phyloP scores from a whole-genome alignment of 2,888 invertebrate genomes.

The Cartodere bifasciata region DNA sequence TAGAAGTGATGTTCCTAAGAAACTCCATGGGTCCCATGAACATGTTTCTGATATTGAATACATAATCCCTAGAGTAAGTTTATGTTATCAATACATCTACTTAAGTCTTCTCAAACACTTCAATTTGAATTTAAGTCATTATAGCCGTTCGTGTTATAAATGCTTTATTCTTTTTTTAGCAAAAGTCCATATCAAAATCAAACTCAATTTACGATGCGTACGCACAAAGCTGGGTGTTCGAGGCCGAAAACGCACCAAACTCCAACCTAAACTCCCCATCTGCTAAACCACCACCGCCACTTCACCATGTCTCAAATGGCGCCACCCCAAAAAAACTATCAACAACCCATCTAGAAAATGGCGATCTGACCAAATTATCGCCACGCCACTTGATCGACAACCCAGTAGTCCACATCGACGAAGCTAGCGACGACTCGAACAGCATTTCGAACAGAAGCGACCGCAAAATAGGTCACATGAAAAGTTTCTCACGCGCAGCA shows the following conservation, averaged over 20 bases:
- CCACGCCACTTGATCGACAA: slow-evolving; percentile 29
- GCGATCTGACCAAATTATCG: slow-evolving; percentile 14
- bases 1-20: slow-evolving; percentile 16
- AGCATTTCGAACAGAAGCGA: slow-evolving; percentile 35
- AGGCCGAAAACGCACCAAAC: slow-evolving; percentile 26
- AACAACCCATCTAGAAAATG: slow-evolving; percentile 17
- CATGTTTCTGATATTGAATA: slow-evolving; percentile 40
- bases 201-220: slow-evolving; percentile 35
- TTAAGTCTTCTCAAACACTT: too few species aligned
- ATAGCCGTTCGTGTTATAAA: too few species aligned
- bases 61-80: slow-evolving; percentile 39
- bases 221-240: slow-evolving; percentile 41
- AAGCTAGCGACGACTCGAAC: slow-evolving; percentile 34
- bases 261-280: slow-evolving; percentile 27
- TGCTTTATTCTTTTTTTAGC: slow-evolving; percentile 25
- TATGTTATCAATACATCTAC: not conserved
- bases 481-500: slow-evolving; percentile 38
- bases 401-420: slow-evolving; percentile 36
- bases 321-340: slow-evolving; percentile 22
- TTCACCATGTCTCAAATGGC: slow-evolving; percentile 27
- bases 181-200: slow-evolving; percentile 27
- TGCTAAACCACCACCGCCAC: slow-evolving; percentile 27
- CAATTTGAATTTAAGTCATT: too few species aligned
- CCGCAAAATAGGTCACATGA: slow-evolving; percentile 37
- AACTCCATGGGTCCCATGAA: slow-evolving; percentile 27